phyloP scores from a whole-genome alignment of 1,140 invertebrate species.

The Ephestia elutella region DNA sequence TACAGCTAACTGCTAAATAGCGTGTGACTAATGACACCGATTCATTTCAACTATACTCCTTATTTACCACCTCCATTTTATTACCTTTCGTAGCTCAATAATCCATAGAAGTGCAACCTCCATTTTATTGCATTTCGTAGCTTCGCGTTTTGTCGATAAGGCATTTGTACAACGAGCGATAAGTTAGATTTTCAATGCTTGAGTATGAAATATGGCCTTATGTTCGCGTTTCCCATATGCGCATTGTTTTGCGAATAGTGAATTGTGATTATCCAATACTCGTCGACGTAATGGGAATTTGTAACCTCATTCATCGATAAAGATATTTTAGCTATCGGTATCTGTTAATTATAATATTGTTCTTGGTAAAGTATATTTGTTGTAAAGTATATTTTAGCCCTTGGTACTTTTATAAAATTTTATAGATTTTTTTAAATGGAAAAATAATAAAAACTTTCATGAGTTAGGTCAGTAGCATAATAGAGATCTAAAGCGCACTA shows the following conservation, averaged over 20 bases:
- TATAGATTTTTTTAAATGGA: too few relatives aligned
- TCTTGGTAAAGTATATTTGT: too few relatives aligned
- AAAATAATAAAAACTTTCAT: too few relatives aligned
- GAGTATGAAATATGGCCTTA: neutral
- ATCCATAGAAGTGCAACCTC: neutral
- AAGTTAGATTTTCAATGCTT: conserved; percentile 5
- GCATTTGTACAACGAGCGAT: neutral
- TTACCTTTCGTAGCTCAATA: neutral
- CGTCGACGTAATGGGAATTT: too few relatives aligned
- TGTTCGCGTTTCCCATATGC: neutral
- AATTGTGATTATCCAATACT: neutral
- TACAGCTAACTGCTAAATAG: conserved; percentile 64
- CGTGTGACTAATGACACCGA: conserved; percentile 58
- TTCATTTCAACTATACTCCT: conserved; percentile 26
- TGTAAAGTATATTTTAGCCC: too few relatives aligned
- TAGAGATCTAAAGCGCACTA: too few relatives aligned
- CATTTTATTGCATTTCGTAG: conserved; percentile 24
- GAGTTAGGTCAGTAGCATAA: too few relatives aligned
- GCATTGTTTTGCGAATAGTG: neutral
- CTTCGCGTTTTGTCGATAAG: conserved; percentile 13
- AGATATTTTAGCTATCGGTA: too few relatives aligned
- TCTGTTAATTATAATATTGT: too few relatives aligned
- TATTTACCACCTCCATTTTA: conserved; percentile 20
- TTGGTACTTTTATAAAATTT: too few relatives aligned
- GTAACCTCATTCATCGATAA: too few relatives aligned